Evolutionary conservation across 2,888 invertebrate species (phyloP), one percentile per base, ranked within the genome.

Genomic region (Mayetiola destructor): DNA sequence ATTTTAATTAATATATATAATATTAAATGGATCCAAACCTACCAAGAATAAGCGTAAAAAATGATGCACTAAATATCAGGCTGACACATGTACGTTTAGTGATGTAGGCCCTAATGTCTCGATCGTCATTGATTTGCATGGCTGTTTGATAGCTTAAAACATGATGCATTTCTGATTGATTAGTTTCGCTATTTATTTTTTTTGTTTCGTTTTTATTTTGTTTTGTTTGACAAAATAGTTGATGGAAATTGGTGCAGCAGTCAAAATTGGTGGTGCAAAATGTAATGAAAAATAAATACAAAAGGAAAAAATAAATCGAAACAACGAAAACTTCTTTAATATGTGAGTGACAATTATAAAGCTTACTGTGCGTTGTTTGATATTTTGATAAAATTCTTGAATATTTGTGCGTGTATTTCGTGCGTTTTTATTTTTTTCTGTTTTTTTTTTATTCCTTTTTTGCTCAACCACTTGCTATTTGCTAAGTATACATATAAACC

Each of bases 141-240:
- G 71, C 69, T 59, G 72, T 71, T 61, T 72, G 72, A 61, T 71
- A 72, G 61, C 71, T 71, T 54, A 72, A 66, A 59, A 72, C 70
- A 62, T 71, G 71, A 66, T 72, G 70, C 72, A 72, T 72, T 56
- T 60, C 61, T 37, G 5, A 18, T n/a, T 39, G 14, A 39, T 30
- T 55, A 40, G 53, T 18, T 18, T 30, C 30, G 20, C 27, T 12
- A 23, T 39, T 39, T 27, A 35, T 21, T 48, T 16, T 18, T n/a
- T 56, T 29, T 21, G 20, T 30, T 20, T 30, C 3, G 14, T 9
- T 30, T 40, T 30, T 40, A 10, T 18, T 39, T n/a, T 18, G 16
- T n/a, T 39, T n/a, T 18, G 4, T 18, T n/a, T n/a, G 16, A n/a
- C n/a, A n/a, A n/a, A n/a, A n/a, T n/a, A n/a, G n/a, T n/a, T n/a